Evolutionary conservation across 1,140 invertebrate species (phyloP).

Genomic region (Aphis gossypii): DNA sequence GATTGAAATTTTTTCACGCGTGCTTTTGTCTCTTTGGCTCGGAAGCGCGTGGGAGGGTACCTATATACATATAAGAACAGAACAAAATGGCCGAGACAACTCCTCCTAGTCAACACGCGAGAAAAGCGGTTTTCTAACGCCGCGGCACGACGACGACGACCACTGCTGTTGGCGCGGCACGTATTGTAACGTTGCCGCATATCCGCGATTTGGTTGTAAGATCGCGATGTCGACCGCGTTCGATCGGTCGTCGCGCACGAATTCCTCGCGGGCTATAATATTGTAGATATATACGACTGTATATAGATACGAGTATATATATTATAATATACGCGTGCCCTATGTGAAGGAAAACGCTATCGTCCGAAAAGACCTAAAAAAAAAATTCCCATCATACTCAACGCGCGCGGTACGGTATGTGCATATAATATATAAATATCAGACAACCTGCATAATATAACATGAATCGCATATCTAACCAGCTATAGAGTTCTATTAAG

Average conservation of each 20-base stretch:
- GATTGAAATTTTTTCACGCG: not conserved
- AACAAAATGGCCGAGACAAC: constrained; percentile 36
- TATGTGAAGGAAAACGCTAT: no score
- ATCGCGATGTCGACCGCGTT: not conserved
- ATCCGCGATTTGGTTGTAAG: not conserved
- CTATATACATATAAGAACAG: not conserved
- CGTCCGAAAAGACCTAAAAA: no score
- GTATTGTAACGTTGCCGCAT: not conserved
- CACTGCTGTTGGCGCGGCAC: not conserved
- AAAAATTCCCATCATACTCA: no score
- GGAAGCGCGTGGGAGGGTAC: not conserved
- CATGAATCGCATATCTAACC: no score
- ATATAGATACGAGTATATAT: not conserved
- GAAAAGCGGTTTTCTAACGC: constrained; percentile 16
- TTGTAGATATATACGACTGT: not conserved
- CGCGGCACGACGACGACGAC: not conserved
- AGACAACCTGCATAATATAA: no score
- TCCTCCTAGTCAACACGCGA: constrained; percentile 4
- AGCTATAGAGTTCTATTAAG: no score
- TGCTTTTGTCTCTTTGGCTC: not conserved
- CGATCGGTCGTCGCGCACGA: constrained; percentile 27
- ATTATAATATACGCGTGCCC: no score
- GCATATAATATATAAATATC: no score
- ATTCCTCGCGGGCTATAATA: not conserved
- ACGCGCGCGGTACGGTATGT: no score